Conservation (phyloP, 2,797 vertebrate genomes). For the Saguinus oedipus region DNA sequence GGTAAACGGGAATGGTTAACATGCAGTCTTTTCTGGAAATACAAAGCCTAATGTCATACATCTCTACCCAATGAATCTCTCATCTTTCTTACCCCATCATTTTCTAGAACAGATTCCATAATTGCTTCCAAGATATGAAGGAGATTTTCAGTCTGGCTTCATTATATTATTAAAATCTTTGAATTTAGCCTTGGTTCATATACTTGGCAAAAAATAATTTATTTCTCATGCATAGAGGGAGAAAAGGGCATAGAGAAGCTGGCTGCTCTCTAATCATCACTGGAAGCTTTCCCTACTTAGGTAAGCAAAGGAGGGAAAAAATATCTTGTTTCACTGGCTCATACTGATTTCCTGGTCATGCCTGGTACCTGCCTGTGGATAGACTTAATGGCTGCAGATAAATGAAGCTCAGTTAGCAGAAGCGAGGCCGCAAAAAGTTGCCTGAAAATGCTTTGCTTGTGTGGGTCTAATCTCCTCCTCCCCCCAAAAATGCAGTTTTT, state of each 20-base stretch:
- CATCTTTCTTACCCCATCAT: neutral
- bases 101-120: neutral
- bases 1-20: neutral
- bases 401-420: neutral
- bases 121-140: neutral
- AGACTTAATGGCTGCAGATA: constrained; percentile 50
- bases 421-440: neutral
- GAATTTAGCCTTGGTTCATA: neutral
- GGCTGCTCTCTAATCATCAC: neutral
- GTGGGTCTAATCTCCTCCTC: neutral
- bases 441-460: neutral
- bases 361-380: constrained; percentile 25
- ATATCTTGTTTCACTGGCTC: constrained; percentile 34
- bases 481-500: neutral
- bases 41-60: neutral
- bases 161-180: neutral
- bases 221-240: neutral
- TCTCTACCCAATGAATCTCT: neutral
- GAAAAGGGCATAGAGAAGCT: neutral
- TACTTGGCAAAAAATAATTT: constrained; percentile 1
- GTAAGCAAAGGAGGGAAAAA: neutral
- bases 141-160: neutral
- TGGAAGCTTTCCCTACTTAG: constrained; percentile 23
- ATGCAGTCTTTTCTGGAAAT: neutral
- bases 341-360: constrained; percentile 58